Base-by-base conservation (phyloP, 2,888 invertebrate genomes). In the Gastrophysa polygoni region DNA sequence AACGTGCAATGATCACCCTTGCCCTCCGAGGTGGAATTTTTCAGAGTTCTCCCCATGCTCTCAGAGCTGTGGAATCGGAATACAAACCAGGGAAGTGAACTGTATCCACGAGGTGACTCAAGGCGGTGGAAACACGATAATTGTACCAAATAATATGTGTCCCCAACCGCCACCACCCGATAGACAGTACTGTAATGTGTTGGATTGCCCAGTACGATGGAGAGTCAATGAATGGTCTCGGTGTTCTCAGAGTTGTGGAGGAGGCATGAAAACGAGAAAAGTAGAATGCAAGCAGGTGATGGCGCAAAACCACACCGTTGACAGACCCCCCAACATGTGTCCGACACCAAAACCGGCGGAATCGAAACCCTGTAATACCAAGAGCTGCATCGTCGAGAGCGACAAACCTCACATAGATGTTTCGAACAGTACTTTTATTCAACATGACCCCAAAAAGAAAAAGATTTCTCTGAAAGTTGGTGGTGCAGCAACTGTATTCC, bases 91-190 rank as follows among this genome's bases (percentile, higher is more conserved):
- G 63, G 93, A 93, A 79, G 96, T 96, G 55, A 90, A 88, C 56
- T 96, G 96, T 78, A 91, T 94, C 71, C 93, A 93, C 74, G 85
- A 90, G 83, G 93, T 95, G 52, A 93, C 93, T 0, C 87, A 94
- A 51, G 93, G 93, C 1, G 91, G 92, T 11, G 91, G 91, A 34
- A 96, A 95, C 78, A 93, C 95, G 0, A 91, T 97, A 67, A 90
- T 93, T 8, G 93, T 98, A n/a, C 95, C 96, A 0, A 93, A 93
- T 82, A 91, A 90, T 77, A 92, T 95, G 90, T 96, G 98, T 76
- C 94, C 94, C 0, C 92, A 93, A 76, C 95, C 96, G 0, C 90
- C 92, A 0, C 96, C 97, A 0, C 89, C 91, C 0, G 93, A 95
- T 78, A 85, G 94, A 0, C 94, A 94, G 80, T 91, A 92, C 78